Evolutionary conservation across 1,140 invertebrate species (phyloP), one percentile per base, ranked within the genome.

Genomic region (Drosophila triauraria): DNA sequence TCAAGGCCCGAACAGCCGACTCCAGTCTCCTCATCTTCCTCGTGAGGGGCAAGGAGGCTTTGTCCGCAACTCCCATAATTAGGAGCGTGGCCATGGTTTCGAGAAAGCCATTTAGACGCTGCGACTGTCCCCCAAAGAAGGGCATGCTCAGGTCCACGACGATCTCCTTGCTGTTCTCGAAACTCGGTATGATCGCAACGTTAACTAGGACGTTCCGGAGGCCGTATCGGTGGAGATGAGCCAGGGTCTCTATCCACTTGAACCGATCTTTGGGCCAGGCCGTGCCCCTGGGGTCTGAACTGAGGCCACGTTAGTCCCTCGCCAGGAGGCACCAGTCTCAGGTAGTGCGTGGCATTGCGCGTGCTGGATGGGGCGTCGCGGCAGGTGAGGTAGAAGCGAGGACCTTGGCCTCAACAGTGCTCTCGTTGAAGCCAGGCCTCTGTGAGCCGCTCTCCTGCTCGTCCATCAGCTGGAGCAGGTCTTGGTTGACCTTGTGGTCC

Each of bases 221-320:
- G 2, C 91, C 82, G 17, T 75, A 92, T 4, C 65, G 71, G 7
- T 74, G 77, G 20, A 92, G 59, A 2, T 61, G 50, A 0, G 72
- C 91, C 75, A 92, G 27, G 1, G 88, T 90, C 4, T 82, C 56
- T 47, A 90, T 32, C 91, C 91, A 92, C 9, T 79, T 53, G 20
- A 92, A 92, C 5, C 76, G 58, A 1, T 48, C 40, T 3, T 46
- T 46, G n/a, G 51, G 51, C 87, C 86, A 91, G 2, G 4, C 2
- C 1, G 20, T 15, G 0, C 40, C 25, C 0, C 7, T 6, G 0
- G 1, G 20, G 3, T n/a, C 15, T 44, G 6, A 76, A 54, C n/a
- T 86, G 85, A 0, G 85, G 86, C 85, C 85, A 90, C 1, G 48
- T 7, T 0, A 91, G 44, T 6, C 53, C 56, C 6, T 58, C 50